Conservation (phyloP, 2,797 vertebrate species). For the Nannoperca obscura region DNA sequence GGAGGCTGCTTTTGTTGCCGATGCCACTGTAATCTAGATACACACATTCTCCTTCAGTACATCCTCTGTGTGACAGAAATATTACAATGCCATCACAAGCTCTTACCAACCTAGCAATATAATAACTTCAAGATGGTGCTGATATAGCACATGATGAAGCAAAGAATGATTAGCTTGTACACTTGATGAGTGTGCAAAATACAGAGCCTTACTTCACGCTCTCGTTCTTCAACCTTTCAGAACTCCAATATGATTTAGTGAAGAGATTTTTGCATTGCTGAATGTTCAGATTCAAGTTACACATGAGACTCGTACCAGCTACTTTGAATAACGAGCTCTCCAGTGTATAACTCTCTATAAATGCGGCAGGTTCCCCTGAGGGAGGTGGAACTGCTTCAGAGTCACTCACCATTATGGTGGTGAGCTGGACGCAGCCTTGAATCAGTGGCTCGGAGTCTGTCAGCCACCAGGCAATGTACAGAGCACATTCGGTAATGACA, state of each 20-base stretch:
- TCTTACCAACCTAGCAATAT: constrained; percentile 31
- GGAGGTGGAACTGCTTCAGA: constrained; percentile 45
- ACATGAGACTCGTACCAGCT: constrained; percentile 60
- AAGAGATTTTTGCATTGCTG: constrained; percentile 54
- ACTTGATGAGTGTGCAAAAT: constrained; percentile 57
- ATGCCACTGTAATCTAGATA: constrained; percentile 32
- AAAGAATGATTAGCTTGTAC: constrained; percentile 57
- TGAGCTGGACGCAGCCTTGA: constrained; percentile 19
- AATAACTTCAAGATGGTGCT: constrained; percentile 57
- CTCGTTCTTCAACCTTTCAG: constrained; percentile 54
- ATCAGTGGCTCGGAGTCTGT: constrained; percentile 23
- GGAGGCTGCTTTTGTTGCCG: constrained; percentile 13
- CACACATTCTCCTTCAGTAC: constrained; percentile 1
- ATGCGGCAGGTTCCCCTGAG: constrained; percentile 53
- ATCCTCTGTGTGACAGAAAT: constrained; percentile 21
- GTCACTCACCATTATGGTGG: constrained; percentile 45
- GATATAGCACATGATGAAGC: constrained; percentile 55
- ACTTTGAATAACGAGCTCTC: constrained; percentile 74
- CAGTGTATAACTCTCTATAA: constrained; percentile 59
- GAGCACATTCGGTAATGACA: constrained; percentile 18
- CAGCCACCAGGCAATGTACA: constrained; percentile 26
- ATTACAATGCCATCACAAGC: constrained; percentile 39
- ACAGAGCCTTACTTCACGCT: constrained; percentile 22
- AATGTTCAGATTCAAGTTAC: constrained; percentile 50
- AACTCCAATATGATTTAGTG: constrained; percentile 34